Evolutionary conservation across 2,797 vertebrate genomes (phyloP).

Genomic region (Vireo griseus): DNA sequence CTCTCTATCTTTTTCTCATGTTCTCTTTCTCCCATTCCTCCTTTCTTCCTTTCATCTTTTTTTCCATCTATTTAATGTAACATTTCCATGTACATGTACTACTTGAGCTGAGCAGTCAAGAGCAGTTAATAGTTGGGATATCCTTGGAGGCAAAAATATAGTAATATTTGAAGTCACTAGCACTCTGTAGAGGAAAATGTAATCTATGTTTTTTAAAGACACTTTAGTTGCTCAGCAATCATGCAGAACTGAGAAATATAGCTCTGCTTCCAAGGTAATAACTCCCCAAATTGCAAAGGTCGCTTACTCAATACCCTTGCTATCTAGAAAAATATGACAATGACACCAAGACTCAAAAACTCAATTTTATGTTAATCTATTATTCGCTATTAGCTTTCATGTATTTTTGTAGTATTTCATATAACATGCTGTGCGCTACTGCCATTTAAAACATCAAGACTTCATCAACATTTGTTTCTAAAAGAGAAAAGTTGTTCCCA

Average conservation of each 20-base stretch:
- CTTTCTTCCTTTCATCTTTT: neutral
- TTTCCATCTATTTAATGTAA: neutral
- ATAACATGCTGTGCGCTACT: neutral
- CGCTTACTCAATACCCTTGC: neutral
- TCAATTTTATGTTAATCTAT: neutral
- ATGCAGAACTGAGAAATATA: slow-evolving; percentile 43
- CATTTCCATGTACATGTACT: neutral
- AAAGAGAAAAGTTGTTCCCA: neutral
- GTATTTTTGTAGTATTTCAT: neutral
- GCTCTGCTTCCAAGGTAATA: slow-evolving; percentile 12
- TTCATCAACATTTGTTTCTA: neutral
- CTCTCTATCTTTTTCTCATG: neutral
- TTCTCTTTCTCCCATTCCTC: neutral
- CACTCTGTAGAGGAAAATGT: slow-evolving; percentile 5
- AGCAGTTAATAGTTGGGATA: slow-evolving; percentile 4
- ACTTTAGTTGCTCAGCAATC: slow-evolving; percentile 40
- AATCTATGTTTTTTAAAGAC: slow-evolving; percentile 33
- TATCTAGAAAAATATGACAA: neutral
- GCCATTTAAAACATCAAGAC: neutral
- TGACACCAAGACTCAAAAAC: neutral
- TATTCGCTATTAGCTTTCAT: neutral
- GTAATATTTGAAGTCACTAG: neutral
- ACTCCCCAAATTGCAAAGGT: slow-evolving; percentile 18
- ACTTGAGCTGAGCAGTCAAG: neutral
- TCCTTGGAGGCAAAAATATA: slow-evolving; percentile 13